Percentiles rank a stretch among this genome's conserved stretches.
Conservation (phyloP, 2,113 vertebrate genomes). For the Nyctereutes procyonoides region DNA sequence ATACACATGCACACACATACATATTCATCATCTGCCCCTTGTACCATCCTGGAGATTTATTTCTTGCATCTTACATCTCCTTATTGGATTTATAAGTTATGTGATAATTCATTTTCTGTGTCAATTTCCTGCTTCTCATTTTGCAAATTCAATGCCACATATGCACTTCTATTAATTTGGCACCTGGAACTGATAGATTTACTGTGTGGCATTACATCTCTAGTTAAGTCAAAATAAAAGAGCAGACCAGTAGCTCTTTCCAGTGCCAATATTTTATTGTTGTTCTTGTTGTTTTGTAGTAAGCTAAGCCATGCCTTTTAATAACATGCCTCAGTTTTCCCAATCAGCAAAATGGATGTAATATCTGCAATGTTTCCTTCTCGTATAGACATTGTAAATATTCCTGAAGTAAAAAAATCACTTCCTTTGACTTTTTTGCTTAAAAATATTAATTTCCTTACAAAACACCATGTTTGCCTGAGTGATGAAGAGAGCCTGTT, state of each 20-base stretch:
- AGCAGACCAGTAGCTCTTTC: not conserved
- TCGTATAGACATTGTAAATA: not conserved
- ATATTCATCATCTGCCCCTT: not conserved
- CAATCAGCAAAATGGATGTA: not conserved
- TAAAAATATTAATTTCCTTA: not conserved
- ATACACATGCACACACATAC: accelerated
- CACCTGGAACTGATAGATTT: constrained; percentile 50
- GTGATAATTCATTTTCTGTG: constrained; percentile 24
- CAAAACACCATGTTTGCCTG: not conserved
- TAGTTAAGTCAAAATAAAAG: constrained; percentile 35
- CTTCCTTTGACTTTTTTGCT: not conserved
- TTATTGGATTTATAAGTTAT: constrained; percentile 9
- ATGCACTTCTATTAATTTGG: constrained; percentile 34
- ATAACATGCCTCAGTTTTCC: not conserved
- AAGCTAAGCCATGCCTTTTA: not conserved
- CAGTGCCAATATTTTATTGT: not conserved
- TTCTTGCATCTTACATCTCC: not conserved
- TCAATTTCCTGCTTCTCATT: constrained; percentile 27
- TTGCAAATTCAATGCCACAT: constrained; percentile 28
- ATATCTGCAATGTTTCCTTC: not conserved
- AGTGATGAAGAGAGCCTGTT: not conserved
- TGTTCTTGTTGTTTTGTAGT: not conserved
- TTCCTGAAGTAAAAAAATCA: not conserved
- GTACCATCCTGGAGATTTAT: not conserved
- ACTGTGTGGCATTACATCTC: not conserved